Evolutionary conservation across 1,140 invertebrate genomes (phyloP).

Genomic region (Drosophila kepulauana): DNA sequence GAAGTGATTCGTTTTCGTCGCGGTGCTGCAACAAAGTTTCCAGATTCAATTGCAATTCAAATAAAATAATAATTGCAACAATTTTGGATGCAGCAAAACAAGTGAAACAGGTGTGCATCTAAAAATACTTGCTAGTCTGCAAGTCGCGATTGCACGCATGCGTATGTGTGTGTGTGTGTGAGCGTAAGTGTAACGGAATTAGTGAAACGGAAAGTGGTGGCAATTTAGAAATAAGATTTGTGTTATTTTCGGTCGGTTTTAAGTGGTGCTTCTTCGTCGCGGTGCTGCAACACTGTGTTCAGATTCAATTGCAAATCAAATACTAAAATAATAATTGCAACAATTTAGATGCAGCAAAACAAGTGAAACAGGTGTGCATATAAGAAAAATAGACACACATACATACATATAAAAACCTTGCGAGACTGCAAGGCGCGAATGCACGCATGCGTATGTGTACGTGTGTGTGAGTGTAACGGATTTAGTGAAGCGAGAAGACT

Average conservation of each 20-base stretch:
- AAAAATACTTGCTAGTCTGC: background rate
- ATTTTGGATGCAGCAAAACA: background rate
- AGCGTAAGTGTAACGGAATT: too few species aligned
- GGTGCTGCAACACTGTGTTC: too few species aligned
- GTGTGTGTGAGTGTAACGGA: too few species aligned
- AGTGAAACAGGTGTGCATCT: background rate
- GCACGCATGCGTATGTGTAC: background rate
- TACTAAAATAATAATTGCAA: constrained; percentile 9
- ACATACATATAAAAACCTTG: too few species aligned
- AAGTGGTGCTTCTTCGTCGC: background rate
- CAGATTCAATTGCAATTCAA: background rate
- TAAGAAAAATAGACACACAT: background rate
- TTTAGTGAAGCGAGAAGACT: too few species aligned
- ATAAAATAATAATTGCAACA: constrained; percentile 3
- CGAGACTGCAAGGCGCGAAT: background rate
- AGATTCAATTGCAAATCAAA: background rate
- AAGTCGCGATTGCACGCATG: background rate
- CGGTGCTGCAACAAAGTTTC: background rate
- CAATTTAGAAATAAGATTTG: background rate
- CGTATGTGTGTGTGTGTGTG: background rate
- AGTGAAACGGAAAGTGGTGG: background rate
- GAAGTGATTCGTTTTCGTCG: background rate
- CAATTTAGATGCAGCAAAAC: background rate
- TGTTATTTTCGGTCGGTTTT: background rate
- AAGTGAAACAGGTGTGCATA: background rate